These are phyloP conservation scores for Hirtodrosophila histrioides DNA, from an alignment of 2,888 invertebrate species.

Conservation along the genomic window DNA sequence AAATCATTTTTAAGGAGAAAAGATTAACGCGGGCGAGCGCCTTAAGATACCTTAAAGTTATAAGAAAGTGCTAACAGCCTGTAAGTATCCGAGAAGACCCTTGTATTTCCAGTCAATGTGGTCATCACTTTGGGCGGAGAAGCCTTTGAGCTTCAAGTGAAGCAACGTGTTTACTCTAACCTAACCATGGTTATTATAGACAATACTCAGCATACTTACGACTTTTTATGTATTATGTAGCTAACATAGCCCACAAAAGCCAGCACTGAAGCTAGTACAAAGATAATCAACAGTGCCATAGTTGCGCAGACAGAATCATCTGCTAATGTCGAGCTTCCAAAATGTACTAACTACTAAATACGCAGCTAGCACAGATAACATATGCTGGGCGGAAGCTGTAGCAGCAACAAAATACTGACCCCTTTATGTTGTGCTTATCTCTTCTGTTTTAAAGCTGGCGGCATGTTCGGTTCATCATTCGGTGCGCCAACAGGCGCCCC, in stretches of 20 bases:
- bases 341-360: slow-evolving; percentile 36
- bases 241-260: slow-evolving; percentile 47
- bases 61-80: too few relatives aligned
- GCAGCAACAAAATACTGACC: slow-evolving; percentile 45
- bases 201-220: slow-evolving; percentile 41
- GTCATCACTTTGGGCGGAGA: too few relatives aligned
- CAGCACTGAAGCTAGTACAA: slow-evolving; percentile 44
- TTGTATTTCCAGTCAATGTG: too few relatives aligned
- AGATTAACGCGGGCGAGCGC: too few relatives aligned
- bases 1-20: too few relatives aligned
- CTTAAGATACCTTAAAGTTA: too few relatives aligned
- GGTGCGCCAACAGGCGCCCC: slow-evolving; percentile 53
- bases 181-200: too few relatives aligned
- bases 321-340: slow-evolving; percentile 12
- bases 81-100: too few relatives aligned
- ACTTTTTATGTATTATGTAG: slow-evolving; percentile 62
- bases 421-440: slow-evolving; percentile 50
- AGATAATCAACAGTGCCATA: slow-evolving; percentile 32
- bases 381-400: slow-evolving; percentile 35
- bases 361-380: slow-evolving; percentile 51
- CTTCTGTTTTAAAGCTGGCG: slow-evolving; percentile 61
- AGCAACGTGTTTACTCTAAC: too few relatives aligned
- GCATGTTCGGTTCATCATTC: slow-evolving; percentile 81
- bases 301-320: slow-evolving; percentile 15
- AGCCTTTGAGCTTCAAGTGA: too few relatives aligned